These are phyloP conservation scores for Spermophilus dauricus DNA, from an alignment of 2,113 vertebrate species.

Conservation along the genomic window DNA sequence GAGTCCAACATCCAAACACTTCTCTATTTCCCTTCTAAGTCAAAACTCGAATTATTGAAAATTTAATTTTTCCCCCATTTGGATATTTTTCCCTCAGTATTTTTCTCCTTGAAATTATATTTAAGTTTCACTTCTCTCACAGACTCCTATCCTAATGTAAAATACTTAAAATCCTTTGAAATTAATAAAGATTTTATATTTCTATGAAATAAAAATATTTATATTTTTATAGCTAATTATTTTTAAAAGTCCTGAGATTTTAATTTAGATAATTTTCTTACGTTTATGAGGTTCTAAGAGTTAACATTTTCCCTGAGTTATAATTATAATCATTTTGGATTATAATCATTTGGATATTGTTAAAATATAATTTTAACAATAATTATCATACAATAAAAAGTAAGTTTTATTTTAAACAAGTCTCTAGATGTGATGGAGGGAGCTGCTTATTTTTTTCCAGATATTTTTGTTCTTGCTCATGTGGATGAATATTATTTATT, in stretches of 20 bases:
- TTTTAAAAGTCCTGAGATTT: neutral
- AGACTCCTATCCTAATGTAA: neutral
- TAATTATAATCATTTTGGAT: neutral
- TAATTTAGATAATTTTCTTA: neutral
- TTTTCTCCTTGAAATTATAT: neutral
- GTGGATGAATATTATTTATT: neutral
- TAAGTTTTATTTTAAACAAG: neutral
- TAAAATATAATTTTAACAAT: neutral
- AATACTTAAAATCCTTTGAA: neutral
- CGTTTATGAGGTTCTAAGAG: neutral
- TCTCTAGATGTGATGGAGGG: neutral
- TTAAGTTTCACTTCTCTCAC: neutral
- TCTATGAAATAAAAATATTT: neutral
- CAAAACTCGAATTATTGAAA: neutral
- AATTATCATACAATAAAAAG: neutral
- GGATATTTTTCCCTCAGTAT: neutral
- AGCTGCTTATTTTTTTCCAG: neutral
- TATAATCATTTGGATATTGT: neutral
- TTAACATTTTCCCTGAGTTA: neutral
- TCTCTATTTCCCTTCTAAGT: neutral
- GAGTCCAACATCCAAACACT: neutral
- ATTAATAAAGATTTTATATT: neutral
- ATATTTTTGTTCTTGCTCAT: neutral
- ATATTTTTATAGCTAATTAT: neutral
- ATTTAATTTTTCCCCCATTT: neutral